These are phyloP conservation scores for Pachyuromys duprasi DNA, from an alignment of 2,797 vertebrate species.

Conservation along the genomic window DNA sequence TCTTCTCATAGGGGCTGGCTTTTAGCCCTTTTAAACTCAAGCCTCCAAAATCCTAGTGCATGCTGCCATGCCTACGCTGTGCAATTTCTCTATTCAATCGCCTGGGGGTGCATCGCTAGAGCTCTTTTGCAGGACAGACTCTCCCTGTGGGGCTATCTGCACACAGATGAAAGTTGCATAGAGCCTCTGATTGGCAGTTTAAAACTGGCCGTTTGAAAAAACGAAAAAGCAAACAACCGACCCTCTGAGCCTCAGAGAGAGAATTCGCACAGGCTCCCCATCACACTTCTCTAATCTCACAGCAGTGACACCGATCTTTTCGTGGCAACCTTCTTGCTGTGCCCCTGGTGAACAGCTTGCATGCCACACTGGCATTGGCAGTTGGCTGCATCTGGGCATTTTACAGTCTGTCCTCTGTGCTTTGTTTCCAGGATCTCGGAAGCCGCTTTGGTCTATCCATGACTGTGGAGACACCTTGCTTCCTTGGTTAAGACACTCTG, in stretches of 20 bases:
- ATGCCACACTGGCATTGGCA: not conserved
- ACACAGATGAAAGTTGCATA: not conserved
- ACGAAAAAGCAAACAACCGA: not conserved
- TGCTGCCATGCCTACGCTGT: not conserved
- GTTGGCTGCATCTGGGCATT: not conserved
- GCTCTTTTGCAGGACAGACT: not conserved
- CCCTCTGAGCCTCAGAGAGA: not conserved
- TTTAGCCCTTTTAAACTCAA: conserved; percentile 18
- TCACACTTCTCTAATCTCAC: conserved; percentile 44
- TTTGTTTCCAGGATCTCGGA: conserved; percentile 74
- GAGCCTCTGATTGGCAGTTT: not conserved
- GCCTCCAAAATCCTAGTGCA: not conserved
- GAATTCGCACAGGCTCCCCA: not conserved
- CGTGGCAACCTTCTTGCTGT: not conserved
- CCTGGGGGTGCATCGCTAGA: conserved; percentile 31
- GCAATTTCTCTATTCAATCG: not conserved
- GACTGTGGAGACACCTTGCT: not conserved
- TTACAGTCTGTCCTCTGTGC: conserved; percentile 56
- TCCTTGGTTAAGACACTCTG: conserved; percentile 15
- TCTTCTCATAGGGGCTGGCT: not conserved
- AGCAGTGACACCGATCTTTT: conserved; percentile 10
- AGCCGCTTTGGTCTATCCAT: conserved; percentile 45
- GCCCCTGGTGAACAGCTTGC: not conserved
- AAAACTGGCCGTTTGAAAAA: not conserved
- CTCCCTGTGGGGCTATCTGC: conserved; percentile 6